Evolutionary conservation across 2,797 vertebrate genomes (phyloP), one percentile per base, ranked within the genome.

Genomic region (Monodelphis domestica): DNA sequence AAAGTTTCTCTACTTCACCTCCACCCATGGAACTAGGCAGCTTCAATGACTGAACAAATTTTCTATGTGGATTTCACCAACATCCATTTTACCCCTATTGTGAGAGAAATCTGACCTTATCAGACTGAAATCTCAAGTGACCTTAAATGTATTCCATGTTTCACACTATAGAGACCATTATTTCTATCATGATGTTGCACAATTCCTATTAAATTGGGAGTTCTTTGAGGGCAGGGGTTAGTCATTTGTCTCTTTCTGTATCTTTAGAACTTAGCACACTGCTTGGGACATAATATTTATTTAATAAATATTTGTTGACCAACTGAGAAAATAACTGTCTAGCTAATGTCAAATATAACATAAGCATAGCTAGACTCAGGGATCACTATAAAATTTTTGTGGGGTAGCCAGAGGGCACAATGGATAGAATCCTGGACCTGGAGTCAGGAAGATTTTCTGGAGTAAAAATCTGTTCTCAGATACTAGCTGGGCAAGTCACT

Each of bases 31-130:
- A 51, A 29, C 52, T 90, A 89, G 91, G 54, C 70, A 92, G 90
- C 94, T 95, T 93, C 95, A 95, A 93, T 56, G 91, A 45, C 91
- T 93, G 91, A 96, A 93, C 94, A 95, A 87, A 91, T 89, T 93
- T 96, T 90, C 88, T 53, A 91, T 92, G 95, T 93, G 89, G 88
- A 97, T 95, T 96, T 96, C 89, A 95, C 89, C 95, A 95, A 95
- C 92, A 95, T 88, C 53, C 88, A 53, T 95, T 91, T 91, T 87
- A 93, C 92, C 55, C 88, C 50, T 92, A 94, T 91, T 91, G 90
- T 95, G 96, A 93, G 91, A 94, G 95, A 93, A 95, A 59, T 54
- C 91, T 54, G 97, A 54, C 14, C 53, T 94, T 94, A 91, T 45
- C 45, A 89, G 91, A 29, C 56, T 94, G 93, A 97, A 96, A 96